These are phyloP conservation scores for Drosophila mimetica DNA, from an alignment of 2,888 invertebrate genomes.

Conservation along the genomic window DNA sequence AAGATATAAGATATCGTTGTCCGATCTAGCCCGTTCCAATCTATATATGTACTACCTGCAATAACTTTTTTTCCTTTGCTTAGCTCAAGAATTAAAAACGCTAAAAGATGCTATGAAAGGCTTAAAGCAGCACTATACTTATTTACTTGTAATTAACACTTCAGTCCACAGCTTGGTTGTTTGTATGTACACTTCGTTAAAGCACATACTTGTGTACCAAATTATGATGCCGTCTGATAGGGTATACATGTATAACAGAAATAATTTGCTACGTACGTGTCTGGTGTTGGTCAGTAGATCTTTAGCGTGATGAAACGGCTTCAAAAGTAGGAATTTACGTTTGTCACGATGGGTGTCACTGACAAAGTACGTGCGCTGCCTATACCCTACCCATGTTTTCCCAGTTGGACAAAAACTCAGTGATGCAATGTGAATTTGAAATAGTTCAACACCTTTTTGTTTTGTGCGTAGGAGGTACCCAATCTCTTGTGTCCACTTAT, in stretches of 20 bases:
- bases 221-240: background rate
- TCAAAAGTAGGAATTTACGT: no score
- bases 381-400: background rate
- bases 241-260: background rate
- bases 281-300: background rate
- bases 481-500: background rate
- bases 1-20: no score
- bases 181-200: no score
- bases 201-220: no score
- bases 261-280: background rate
- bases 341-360: conserved; percentile 12
- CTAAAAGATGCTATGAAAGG: no score
- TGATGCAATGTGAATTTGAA: conserved; percentile 1
- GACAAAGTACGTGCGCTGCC: background rate
- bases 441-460: conserved; percentile 1
- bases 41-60: no score
- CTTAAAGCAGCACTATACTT: no score
- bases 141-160: no score
- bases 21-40: no score
- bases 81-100: no score
- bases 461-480: background rate
- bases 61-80: no score
- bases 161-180: no score
- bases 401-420: background rate
- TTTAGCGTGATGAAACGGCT: background rate